Evolutionary conservation across 2,113 vertebrate species (phyloP), one percentile per base, ranked within the genome.

Genomic region (Mesoclemmys tuberculata): DNA sequence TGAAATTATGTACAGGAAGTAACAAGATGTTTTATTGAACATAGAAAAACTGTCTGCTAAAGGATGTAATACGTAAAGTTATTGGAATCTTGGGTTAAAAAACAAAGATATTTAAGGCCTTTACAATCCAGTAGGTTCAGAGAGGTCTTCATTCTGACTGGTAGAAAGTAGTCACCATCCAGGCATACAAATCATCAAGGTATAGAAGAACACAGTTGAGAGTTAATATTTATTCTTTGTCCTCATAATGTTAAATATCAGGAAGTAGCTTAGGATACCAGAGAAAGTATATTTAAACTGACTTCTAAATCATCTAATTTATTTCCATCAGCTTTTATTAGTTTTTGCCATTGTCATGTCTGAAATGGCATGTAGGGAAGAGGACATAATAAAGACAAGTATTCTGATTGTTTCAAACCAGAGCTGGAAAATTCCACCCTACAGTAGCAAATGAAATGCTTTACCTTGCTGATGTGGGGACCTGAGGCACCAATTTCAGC

Each of bases 401-500:
- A 41, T 41, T 77, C 90, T 82, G 87, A 94, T 95, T 96, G 86
- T 92, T 71, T 96, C 87, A 95, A 94, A 89, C 54, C 58, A 86
- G 90, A 85, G 58, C 2, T 35, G 92, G 86, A 85, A 89, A 68
- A 91, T 86, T 94, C 87, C 58, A 21, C 75, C 91, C 83, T 86
- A 1, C n/a, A 89, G 90, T 83, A 92, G 90, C 90, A 75, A 41
- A 54, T 93, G 12, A 79, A 46, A 79, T 93, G 49, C 64, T 92
- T 97, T 90, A 88, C 85, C 81, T 91, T 95, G 93, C 83, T 75
- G 52, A 48, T 85, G 58, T 80, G 88, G 46, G 83, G 84, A 83
- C 88, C 94, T 77, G 54, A 89, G 51, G 75, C 75, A 54, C 56
- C 83, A 75, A 77, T 94, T 96, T 78, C 90, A 68, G 54, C 89